phyloP scores from a whole-genome alignment of 2,888 invertebrate species.

The Aspidiotus destructor region DNA sequence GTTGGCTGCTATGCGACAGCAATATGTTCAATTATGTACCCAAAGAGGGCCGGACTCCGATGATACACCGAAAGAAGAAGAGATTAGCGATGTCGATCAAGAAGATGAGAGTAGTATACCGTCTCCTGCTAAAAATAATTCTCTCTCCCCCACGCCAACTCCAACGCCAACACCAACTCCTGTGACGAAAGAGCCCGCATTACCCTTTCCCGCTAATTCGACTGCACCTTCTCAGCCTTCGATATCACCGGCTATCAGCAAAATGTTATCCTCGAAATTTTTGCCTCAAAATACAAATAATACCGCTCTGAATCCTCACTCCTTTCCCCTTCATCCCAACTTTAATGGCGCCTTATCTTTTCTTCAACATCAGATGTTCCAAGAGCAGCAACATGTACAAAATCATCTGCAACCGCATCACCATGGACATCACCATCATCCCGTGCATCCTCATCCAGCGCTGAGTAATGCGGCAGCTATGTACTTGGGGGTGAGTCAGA shows the following conservation, averaged over 20 bases:
- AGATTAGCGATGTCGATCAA: constrained; percentile 57
- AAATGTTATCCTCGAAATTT: constrained; percentile 29
- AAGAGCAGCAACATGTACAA: constrained; percentile 41
- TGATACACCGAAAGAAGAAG: constrained; percentile 44
- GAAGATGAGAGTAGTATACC: constrained; percentile 51
- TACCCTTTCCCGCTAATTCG: background rate
- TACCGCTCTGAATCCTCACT: constrained; percentile 37
- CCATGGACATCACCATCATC: constrained; percentile 43
- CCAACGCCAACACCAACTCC: constrained; percentile 7
- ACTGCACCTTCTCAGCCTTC: constrained; percentile 11
- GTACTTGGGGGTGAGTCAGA: constrained; percentile 68
- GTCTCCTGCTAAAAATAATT: constrained; percentile 4
- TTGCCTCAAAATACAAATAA: constrained; percentile 35
- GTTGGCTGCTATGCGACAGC: constrained; percentile 81
- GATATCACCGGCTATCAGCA: constrained; percentile 31
- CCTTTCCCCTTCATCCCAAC: constrained; percentile 46
- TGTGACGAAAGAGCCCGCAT: background rate
- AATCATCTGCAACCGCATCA: constrained; percentile 38
- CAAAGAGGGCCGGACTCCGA: constrained; percentile 53
- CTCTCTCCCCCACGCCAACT: background rate
- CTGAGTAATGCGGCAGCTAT: constrained; percentile 50
- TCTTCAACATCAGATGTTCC: constrained; percentile 43
- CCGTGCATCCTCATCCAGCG: constrained; percentile 37
- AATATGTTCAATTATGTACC: constrained; percentile 77
- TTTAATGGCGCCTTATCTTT: constrained; percentile 40